phyloP scores from a whole-genome alignment of 2,113 vertebrate species.

The Cebidichthys violaceus region DNA sequence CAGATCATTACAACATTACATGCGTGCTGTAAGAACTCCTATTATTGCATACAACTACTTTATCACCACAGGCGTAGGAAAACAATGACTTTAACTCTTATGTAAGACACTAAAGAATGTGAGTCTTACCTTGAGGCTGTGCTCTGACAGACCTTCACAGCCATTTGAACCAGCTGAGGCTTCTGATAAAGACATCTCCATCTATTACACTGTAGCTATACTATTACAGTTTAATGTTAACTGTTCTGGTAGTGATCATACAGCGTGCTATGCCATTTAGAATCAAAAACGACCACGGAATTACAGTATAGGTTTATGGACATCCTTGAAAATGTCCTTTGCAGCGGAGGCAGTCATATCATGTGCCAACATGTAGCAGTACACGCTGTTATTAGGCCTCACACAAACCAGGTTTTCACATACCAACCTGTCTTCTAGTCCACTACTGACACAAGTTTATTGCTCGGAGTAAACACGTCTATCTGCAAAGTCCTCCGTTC shows the following conservation, averaged over 20 bases:
- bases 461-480: conserved; percentile 6
- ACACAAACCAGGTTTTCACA: not conserved
- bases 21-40: not conserved
- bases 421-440: not conserved
- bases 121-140: not conserved
- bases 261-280: not conserved
- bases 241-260: not conserved
- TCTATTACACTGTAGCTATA: not conserved
- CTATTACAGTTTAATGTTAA: not conserved
- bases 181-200: not conserved
- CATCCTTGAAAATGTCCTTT: not conserved
- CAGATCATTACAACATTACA: not conserved
- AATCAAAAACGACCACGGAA: not conserved
- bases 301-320: not conserved
- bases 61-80: not conserved
- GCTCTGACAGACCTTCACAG: not conserved
- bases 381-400: conserved; percentile 5
- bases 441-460: not conserved
- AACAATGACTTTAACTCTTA: not conserved
- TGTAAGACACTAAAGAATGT: not conserved
- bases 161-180: not conserved
- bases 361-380: conserved; percentile 6
- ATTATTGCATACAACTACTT: not conserved
- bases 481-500: conserved; percentile 5
- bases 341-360: not conserved